Conservation (phyloP, 2,888 invertebrate species). For the Acanthosoma haemorrhoidale region DNA sequence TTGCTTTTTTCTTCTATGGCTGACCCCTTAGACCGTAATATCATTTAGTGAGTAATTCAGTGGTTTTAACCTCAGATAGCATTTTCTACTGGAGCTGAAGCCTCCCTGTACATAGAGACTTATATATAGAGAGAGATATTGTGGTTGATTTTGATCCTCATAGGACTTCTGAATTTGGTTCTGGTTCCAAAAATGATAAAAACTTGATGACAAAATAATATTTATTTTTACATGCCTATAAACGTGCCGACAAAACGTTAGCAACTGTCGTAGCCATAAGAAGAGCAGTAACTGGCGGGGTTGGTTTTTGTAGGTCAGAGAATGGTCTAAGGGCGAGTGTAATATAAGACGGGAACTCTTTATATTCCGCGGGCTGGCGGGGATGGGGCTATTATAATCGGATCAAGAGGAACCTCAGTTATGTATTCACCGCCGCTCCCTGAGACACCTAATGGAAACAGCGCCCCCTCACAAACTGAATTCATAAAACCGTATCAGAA, state of each 20-base stretch:
- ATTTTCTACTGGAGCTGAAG: no score
- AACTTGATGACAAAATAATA: no score
- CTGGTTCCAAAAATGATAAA: no score
- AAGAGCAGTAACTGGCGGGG: not conserved
- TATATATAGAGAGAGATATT: no score
- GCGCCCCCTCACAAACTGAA: slow-evolving; percentile 35
- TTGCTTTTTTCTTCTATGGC: no score
- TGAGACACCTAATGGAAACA: slow-evolving; percentile 38
- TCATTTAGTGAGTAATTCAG: no score
- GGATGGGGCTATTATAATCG: slow-evolving; percentile 34
- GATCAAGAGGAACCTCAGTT: slow-evolving; percentile 32
- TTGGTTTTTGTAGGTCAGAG: slow-evolving; percentile 8
- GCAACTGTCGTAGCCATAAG: not conserved
- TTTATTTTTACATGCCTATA: not conserved
- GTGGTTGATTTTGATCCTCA: no score
- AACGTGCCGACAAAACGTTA: not conserved
- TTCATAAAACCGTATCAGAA: slow-evolving; percentile 38
- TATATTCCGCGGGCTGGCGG: slow-evolving; percentile 8
- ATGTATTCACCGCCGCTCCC: slow-evolving; percentile 34
- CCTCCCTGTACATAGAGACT: no score
- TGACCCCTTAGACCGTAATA: no score
- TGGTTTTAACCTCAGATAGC: no score
- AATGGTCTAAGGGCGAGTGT: no score
- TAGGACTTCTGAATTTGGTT: no score
- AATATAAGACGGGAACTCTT: not conserved